Conservation (phyloP, 1,140 invertebrate genomes). For the Apis dorsata region DNA sequence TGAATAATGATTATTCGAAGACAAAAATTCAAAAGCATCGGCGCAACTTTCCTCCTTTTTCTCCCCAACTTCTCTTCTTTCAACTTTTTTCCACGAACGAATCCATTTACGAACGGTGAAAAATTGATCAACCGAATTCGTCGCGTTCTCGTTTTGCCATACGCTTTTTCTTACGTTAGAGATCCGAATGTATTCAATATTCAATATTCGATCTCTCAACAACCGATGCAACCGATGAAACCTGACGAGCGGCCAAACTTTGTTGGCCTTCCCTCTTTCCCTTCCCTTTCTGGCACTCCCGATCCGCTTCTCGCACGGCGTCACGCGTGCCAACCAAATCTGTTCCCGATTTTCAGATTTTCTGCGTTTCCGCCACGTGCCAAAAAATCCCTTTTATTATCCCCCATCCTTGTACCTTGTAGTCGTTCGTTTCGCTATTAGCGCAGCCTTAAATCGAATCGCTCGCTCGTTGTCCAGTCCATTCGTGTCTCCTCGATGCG, state of each 20-base stretch:
- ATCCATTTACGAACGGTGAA: no score
- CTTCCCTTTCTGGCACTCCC: no score
- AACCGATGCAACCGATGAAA: no score
- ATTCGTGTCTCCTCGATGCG: not conserved
- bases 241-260: conserved; percentile 19
- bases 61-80: no score
- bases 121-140: not conserved
- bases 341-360: not conserved
- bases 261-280: not conserved
- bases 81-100: no score
- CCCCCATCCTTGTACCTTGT: not conserved
- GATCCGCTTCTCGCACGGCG: not conserved
- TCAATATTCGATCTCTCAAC: not conserved
- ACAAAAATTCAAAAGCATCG: no score
- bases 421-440: not conserved
- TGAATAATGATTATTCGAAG: no score
- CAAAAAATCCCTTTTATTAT: conserved; percentile 43
- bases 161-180: not conserved
- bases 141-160: no score
- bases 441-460: not conserved
- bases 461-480: not conserved
- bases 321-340: conserved; percentile 36
- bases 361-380: not conserved
- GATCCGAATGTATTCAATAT: not conserved
- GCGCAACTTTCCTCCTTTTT: no score